Base-by-base conservation (phyloP, 1,140 invertebrate species). In the Doryteuthis pealeii region DNA sequence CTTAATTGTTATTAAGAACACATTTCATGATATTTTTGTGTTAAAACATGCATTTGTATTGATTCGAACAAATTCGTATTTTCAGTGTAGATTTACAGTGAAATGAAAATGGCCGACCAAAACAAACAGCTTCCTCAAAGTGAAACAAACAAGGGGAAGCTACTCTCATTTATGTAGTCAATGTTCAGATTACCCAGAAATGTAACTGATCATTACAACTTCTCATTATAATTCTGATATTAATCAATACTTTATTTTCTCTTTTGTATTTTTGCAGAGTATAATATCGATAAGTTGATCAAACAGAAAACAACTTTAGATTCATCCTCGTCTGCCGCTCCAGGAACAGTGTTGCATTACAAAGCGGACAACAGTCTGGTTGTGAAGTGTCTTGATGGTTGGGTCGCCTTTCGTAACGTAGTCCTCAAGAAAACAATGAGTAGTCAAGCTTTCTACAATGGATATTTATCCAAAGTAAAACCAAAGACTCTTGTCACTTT, bases 401-500 rank as follows among this genome's bases (percentile, higher is more conserved):
- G 82, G 83, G 80, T 87, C 73, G 81, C 80, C 69, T 82, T 85
- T 72, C n/a, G 72, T 54, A 78, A 75, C 32, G n/a, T 87, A 62
- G 77, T 80, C 69, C 65, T 85, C 31, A 80, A 79, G 66, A 87
- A 84, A 70, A 78, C 78, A 68, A 83, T 87, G 80, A 73, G 73
- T 22, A 80, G 84, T 15, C 73, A 74, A 58, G 82, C 82, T 40
- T 85, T 85, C 71, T 80, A 85, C 73, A 85, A 85, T 80, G 84
- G 84, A 22, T 85, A 80, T 68, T 71, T 85, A n/a, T 82, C 81
- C 3, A 85, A 85, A 74, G 66, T 33, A 12, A 18, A 26, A 22
- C 15, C 28, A 31, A 68, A 68, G 15, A 68, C n/a, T 4, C 8
- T 68, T 12, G 6, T 22, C 26, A 68, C 18, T 30, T 68, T 68